Percentiles rank a stretch among this genome's conserved stretches.
Evolutionary conservation across 2,888 invertebrate species (phyloP).

Genomic region (Agrotis exclamationis): DNA sequence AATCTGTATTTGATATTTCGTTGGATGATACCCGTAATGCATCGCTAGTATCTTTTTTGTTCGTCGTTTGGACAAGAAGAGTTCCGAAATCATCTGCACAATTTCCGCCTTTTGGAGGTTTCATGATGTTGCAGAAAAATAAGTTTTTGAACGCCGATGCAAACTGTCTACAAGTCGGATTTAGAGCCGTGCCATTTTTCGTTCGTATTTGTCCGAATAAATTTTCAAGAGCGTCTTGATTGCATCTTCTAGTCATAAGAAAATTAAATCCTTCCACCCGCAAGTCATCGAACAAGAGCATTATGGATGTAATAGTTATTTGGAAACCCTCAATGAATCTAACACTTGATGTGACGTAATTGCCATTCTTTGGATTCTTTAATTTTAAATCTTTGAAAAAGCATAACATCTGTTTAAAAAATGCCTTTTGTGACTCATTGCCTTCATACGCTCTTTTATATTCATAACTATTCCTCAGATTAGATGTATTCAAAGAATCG

Average conservation of each 20-base stretch:
- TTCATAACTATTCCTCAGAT: slow-evolving; percentile 3
- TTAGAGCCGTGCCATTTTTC: slow-evolving; percentile 29
- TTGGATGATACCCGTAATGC: background rate
- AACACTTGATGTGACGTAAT: background rate
- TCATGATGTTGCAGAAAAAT: slow-evolving; percentile 17
- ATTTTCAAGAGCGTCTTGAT: slow-evolving; percentile 34
- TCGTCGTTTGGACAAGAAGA: slow-evolving; percentile 23
- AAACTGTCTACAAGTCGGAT: slow-evolving; percentile 41
- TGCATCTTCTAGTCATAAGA: slow-evolving; percentile 27
- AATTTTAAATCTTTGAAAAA: slow-evolving; percentile 5
- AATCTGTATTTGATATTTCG: slow-evolving; percentile 20
- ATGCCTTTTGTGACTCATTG: slow-evolving; percentile 11
- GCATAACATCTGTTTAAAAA: slow-evolving; percentile 1
- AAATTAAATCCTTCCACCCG: slow-evolving; percentile 26
- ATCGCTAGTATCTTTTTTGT: too few species aligned
- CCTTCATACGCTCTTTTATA: slow-evolving; percentile 1
- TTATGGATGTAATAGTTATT: slow-evolving; percentile 32
- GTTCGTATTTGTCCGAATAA: slow-evolving; percentile 39
- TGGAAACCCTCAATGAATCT: slow-evolving; percentile 32
- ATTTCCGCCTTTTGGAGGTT: background rate
- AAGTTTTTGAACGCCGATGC: slow-evolving; percentile 26
- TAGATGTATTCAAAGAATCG: slow-evolving; percentile 25
- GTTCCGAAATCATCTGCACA: slow-evolving; percentile 31
- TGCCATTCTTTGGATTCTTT: slow-evolving; percentile 16
- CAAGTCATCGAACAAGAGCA: slow-evolving; percentile 34